Conservation (phyloP, 2,797 vertebrate genomes). For the Eurystomus glaucurus region DNA sequence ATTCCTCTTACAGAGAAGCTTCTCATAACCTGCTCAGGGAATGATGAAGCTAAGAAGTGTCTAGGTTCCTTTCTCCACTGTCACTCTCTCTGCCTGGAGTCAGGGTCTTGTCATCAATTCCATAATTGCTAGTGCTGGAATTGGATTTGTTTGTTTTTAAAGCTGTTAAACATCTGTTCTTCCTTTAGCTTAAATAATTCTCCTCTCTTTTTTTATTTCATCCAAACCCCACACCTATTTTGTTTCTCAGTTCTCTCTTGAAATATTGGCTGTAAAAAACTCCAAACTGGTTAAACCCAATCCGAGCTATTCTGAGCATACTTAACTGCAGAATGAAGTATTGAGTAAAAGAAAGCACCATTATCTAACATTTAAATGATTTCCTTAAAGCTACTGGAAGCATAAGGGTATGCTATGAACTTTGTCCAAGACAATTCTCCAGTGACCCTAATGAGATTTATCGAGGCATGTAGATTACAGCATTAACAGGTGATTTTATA, state of each 20-base stretch:
- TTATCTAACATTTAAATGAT: not conserved
- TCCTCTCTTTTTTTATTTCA: not conserved
- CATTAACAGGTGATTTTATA: not conserved
- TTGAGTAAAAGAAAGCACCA: not conserved
- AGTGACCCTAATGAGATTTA: not conserved
- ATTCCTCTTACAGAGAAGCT: not conserved
- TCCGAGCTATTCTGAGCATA: not conserved
- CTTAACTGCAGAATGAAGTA: not conserved
- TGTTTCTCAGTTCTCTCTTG: not conserved
- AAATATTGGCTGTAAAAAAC: not conserved
- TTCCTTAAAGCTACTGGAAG: not conserved
- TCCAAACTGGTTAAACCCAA: not conserved
- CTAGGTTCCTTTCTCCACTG: not conserved
- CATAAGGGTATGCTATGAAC: not conserved
- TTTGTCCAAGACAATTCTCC: not conserved
- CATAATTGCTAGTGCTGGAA: not conserved
- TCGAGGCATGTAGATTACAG: not conserved
- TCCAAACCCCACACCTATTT: not conserved
- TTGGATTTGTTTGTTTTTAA: not conserved
- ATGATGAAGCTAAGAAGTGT: not conserved
- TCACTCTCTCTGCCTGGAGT: not conserved
- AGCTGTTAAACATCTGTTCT: not conserved
- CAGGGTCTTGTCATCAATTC: not conserved
- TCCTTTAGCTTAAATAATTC: not conserved
- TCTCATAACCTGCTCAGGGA: not conserved